These are phyloP conservation scores for Mesorhabditis spiculigera DNA, from an alignment of 2,888 invertebrate species.

Conservation along the genomic window DNA sequence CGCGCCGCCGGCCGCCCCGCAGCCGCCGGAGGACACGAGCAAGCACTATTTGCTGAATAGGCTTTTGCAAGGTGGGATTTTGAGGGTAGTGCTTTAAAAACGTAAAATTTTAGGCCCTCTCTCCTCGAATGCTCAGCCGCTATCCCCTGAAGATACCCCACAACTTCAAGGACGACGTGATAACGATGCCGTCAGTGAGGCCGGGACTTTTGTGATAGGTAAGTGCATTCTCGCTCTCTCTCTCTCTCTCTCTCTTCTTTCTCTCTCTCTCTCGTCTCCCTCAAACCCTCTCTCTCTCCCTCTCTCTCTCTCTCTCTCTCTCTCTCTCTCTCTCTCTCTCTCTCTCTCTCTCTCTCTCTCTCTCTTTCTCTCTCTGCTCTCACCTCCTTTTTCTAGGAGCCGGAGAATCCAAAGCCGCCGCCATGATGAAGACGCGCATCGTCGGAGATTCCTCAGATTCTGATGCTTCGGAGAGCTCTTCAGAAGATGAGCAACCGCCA, in stretches of 20 bases:
- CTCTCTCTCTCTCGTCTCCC: no score
- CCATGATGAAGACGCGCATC: background rate
- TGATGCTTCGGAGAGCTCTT: background rate
- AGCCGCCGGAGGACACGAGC: slow-evolving; percentile 19
- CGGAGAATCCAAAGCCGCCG: background rate
- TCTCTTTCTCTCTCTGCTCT: no score
- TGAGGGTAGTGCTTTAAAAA: background rate
- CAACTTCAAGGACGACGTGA: slow-evolving; percentile 18
- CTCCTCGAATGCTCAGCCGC: background rate
- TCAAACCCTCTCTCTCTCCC: no score
- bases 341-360: no score
- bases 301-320: background rate
- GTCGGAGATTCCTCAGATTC: background rate
- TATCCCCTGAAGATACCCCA: background rate
- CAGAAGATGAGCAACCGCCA: background rate
- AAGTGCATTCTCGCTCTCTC: no score
- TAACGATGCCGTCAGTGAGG: slow-evolving; percentile 32
- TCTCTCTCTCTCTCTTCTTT: no score
- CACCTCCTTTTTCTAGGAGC: background rate
- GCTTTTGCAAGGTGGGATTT: slow-evolving; percentile 24
- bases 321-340: no score
- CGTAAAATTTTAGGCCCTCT: background rate
- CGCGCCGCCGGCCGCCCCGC: background rate
- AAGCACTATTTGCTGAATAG: slow-evolving; percentile 31
- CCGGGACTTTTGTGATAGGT: slow-evolving; percentile 40